Conservation (phyloP, 2,113 vertebrate species). For the Chamaea fasciata region DNA sequence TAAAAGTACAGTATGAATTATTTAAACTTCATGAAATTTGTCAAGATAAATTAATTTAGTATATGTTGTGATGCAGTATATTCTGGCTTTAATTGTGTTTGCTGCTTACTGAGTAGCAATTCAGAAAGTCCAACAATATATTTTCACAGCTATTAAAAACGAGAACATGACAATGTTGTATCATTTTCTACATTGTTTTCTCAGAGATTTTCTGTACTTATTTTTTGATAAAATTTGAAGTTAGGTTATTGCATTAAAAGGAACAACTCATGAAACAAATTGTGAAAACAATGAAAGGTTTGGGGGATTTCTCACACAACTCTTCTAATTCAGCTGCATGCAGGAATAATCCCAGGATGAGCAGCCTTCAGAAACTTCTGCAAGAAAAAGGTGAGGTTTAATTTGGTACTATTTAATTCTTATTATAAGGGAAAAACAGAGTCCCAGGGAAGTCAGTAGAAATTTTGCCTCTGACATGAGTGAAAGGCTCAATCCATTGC, state of each 20-base stretch:
- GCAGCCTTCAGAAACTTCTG: neutral
- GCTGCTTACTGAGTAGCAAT: neutral
- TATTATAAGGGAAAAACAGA: neutral
- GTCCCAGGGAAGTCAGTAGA: neutral
- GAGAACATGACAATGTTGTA: neutral
- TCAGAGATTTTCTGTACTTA: neutral
- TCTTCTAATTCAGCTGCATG: neutral
- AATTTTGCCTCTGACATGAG: neutral
- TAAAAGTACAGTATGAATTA: slow-evolving; percentile 56
- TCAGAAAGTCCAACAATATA: neutral
- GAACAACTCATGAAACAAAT: neutral
- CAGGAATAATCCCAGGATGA: neutral
- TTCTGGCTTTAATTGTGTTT: slow-evolving; percentile 37
- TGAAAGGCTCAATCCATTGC: neutral
- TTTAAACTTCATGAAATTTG: slow-evolving; percentile 37
- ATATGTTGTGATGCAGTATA: neutral
- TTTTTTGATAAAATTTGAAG: neutral
- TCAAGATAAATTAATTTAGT: slow-evolving; percentile 50
- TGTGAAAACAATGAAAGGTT: neutral
- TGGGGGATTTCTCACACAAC: neutral
- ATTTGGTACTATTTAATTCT: neutral
- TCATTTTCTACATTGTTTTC: neutral
- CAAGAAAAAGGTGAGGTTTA: neutral
- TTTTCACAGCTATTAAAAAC: neutral
- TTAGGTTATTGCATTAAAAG: neutral